A percentile compares a stretch with the other conserved stretches of the same genome.
Evolutionary conservation across 1,140 invertebrate species (phyloP).

Genomic region (Ips typographus): DNA sequence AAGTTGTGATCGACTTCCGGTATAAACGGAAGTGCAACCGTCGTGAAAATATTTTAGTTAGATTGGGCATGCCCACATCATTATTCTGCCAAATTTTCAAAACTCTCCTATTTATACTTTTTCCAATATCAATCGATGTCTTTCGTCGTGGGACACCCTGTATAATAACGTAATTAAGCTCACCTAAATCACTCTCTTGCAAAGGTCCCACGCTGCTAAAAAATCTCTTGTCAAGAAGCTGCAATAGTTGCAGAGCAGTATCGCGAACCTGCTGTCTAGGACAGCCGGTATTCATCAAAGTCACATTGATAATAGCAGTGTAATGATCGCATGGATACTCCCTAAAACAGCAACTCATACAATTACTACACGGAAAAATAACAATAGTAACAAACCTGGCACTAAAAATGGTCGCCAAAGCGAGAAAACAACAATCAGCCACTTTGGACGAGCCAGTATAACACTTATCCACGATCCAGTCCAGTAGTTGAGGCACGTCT

Average conservation of each 20-base stretch:
- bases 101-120: too few relatives aligned
- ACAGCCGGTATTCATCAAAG: slow-evolving; percentile 93
- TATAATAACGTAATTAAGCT: not conserved
- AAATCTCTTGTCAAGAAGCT: slow-evolving; percentile 92
- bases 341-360: slow-evolving; percentile 57
- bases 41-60: too few relatives aligned
- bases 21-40: too few relatives aligned
- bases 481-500: slow-evolving; percentile 87
- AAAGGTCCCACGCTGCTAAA: slow-evolving; percentile 80
- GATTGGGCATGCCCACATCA: too few relatives aligned
- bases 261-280: slow-evolving; percentile 89
- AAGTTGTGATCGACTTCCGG: too few relatives aligned
- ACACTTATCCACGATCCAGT: slow-evolving; percentile 97
- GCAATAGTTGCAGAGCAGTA: slow-evolving; percentile 89
- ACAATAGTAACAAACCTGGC: slow-evolving; percentile 67
- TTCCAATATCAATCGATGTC: too few relatives aligned
- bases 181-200: slow-evolving; percentile 68
- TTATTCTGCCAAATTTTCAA: too few relatives aligned
- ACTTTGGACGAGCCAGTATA: slow-evolving; percentile 86
- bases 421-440: slow-evolving; percentile 93
- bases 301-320: slow-evolving; percentile 96
- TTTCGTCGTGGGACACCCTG: too few relatives aligned
- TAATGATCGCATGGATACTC: slow-evolving; percentile 99
- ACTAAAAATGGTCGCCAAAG: slow-evolving; percentile 93
- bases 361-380: slow-evolving; percentile 27